These are phyloP conservation scores for Torymus aiolomorphi DNA, from an alignment of 2,888 invertebrate genomes.

Conservation along the genomic window DNA sequence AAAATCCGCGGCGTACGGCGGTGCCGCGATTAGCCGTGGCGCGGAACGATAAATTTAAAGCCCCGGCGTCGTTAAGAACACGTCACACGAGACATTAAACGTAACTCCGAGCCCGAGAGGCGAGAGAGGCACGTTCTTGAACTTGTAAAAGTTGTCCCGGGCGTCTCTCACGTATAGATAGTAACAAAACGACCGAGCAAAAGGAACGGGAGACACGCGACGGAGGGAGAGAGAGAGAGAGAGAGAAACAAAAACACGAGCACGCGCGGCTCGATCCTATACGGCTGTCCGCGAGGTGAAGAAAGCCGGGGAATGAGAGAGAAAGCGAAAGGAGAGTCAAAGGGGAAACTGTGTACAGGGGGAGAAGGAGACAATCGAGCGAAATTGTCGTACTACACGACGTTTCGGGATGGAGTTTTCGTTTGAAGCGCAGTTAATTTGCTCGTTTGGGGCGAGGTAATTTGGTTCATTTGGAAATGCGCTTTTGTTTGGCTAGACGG, in stretches of 20 bases:
- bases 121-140: conserved; percentile 43
- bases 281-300: neutral
- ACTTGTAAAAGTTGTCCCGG: conserved; percentile 34
- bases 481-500: too few species aligned
- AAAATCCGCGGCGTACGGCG: too few species aligned
- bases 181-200: conserved; percentile 42
- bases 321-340: neutral
- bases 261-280: too few species aligned
- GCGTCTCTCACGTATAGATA: conserved; percentile 26
- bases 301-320: neutral
- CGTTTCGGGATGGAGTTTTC: too few species aligned
- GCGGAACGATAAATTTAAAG: conserved; percentile 41
- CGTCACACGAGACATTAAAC: conserved; percentile 29
- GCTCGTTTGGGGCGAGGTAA: too few species aligned
- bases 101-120: conserved; percentile 17
- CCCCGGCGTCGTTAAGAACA: conserved; percentile 22
- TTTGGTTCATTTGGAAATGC: too few species aligned
- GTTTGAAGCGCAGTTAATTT: too few species aligned
- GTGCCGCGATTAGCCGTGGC: conserved; percentile 35
- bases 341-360: neutral
- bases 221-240: too few species aligned
- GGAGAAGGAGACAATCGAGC: too few species aligned
- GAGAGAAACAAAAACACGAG: conserved; percentile 6
- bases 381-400: too few species aligned
- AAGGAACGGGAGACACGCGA: conserved; percentile 6